Evolutionary conservation across 2,797 vertebrate species (phyloP), one percentile per base, ranked within the genome.

Genomic region (Cetoscarus ocellatus): DNA sequence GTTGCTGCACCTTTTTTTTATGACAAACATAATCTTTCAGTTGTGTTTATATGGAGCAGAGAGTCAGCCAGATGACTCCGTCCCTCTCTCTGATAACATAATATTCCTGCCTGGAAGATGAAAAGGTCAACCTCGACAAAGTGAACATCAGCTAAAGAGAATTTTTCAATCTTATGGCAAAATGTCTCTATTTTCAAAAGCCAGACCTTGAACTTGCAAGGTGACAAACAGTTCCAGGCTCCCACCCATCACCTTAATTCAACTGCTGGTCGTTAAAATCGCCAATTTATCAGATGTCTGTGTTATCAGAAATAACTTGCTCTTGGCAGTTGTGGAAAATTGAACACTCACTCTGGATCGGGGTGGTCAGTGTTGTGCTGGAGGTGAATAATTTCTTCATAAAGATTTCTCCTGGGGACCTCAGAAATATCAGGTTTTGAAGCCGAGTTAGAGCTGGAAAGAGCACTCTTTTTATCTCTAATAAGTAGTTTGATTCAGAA

Each of bases 161-260:
- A 86, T 88, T 80, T 85, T 91, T 90, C 84, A 92, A 83, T 89
- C 82, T 87, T 70, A 69, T 82, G 79, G 84, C 80, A 82, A 89
- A 91, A 92, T 87, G 85, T 91, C 79, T 88, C 76, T 43, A 89
- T 90, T 91, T 89, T 83, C 80, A 62, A 76, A 79, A 79, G 75
- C 49, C 57, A 82, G 89, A 86, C 92, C 92, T 94, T 94, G 92
- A 93, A 93, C 89, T 88, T 81, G 60, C 56, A 83, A 87, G 86
- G 84, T 90, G 87, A 91, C 84, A 89, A 86, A 82, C 80, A 68
- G 81, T 86, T 83, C 61, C 77, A 78, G 80, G 82, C 86, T 77
- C 42, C 77, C 83, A 90, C 83, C 88, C 68, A 85, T 86, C 86
- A 80, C 75, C 64, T 87, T 87, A 87, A 90, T 84, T 87, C 78